Conservation (phyloP, 2,113 vertebrate genomes). For the Chelonoidis abingdonii region DNA sequence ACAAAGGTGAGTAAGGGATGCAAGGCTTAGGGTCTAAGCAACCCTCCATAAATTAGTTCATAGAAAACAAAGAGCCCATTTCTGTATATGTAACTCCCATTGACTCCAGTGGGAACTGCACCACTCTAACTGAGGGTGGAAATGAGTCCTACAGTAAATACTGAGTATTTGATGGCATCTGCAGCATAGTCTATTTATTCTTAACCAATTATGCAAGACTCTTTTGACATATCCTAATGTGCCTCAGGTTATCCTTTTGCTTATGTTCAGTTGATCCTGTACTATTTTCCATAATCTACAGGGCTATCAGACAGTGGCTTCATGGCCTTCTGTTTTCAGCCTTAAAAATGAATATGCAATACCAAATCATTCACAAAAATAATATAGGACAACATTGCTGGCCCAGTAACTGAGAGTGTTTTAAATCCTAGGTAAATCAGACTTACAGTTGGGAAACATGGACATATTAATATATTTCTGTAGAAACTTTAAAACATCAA, state of each 20-base stretch:
- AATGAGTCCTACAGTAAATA: constrained; percentile 3
- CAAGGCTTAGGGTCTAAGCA: not conserved
- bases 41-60: not conserved
- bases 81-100: not conserved
- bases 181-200: not conserved
- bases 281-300: constrained; percentile 11
- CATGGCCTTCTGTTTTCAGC: not conserved
- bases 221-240: not conserved
- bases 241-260: not conserved
- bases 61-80: not conserved
- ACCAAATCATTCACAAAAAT: not conserved
- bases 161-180: not conserved
- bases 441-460: not conserved
- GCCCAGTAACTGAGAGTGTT: not conserved
- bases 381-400: not conserved
- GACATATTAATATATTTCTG: not conserved
- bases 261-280: constrained; percentile 2
- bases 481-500: not conserved
- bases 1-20: not conserved
- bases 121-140: not conserved
- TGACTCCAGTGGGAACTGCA: not conserved
- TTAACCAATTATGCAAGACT: not conserved
- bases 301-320: not conserved
- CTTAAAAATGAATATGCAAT: not conserved
- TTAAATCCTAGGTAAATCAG: not conserved